A percentile compares a stretch with the other conserved stretches of the same genome.
Conservation (phyloP, 2,888 invertebrate genomes). For the Cephus pygmeus region DNA sequence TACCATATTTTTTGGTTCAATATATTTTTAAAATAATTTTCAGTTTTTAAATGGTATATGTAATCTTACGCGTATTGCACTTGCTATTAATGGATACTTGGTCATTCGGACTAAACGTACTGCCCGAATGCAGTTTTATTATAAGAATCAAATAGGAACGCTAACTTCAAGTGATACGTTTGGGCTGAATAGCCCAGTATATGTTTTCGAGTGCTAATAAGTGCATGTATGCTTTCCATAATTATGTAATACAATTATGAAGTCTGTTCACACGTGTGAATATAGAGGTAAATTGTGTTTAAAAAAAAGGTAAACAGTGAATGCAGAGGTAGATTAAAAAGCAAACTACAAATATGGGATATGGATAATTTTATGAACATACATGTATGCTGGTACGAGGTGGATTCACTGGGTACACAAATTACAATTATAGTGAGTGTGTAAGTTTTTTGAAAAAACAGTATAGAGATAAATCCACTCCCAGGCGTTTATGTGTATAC, state of each 20-base stretch:
- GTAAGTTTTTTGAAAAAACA: neutral
- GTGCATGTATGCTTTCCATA: neutral
- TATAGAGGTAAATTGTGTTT: no score
- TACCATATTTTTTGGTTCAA: neutral
- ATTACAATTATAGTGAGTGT: neutral
- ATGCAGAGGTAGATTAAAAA: neutral
- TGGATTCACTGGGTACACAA: neutral
- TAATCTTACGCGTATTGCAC: neutral
- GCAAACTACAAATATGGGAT: neutral
- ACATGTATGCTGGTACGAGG: neutral
- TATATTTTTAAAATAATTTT: no score
- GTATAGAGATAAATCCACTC: neutral
- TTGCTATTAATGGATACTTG: neutral
- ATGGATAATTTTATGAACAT: neutral
- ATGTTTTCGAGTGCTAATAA: neutral
- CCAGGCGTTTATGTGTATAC: neutral
- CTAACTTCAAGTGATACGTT: neutral
- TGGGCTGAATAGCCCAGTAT: neutral
- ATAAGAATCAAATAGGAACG: neutral
- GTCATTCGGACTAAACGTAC: neutral
- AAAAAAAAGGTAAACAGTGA: neutral
- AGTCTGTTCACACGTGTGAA: neutral
- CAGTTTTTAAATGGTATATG: no score
- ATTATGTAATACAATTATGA: neutral
- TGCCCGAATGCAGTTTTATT: neutral